These are phyloP conservation scores for Petrocephalus zakoni DNA, from an alignment of 2,113 vertebrate species.

Conservation along the genomic window DNA sequence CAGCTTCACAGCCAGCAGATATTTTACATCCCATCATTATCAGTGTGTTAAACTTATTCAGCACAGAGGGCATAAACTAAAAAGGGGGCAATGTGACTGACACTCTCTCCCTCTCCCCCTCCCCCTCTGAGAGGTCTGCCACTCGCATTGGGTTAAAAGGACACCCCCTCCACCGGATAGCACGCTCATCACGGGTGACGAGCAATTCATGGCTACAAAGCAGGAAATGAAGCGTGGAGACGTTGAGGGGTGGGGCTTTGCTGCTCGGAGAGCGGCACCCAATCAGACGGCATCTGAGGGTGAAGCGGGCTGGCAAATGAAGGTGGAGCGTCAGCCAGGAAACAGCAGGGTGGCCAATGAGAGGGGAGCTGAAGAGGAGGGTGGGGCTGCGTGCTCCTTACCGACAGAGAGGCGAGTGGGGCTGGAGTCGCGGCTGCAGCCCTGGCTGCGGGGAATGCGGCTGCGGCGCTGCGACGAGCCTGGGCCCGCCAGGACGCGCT, in stretches of 20 bases:
- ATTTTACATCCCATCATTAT: neutral
- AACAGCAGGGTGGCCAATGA: neutral
- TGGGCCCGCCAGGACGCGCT: constrained; percentile 73
- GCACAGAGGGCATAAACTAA: neutral
- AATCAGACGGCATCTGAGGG: neutral
- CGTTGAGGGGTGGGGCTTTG: neutral
- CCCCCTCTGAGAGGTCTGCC: neutral
- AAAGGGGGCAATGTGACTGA: neutral
- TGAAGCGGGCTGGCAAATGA: neutral
- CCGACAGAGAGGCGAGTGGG: constrained; percentile 90
- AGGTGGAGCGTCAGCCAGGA: neutral
- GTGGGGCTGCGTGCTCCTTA: constrained; percentile 52
- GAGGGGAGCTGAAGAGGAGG: neutral
- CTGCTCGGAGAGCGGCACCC: neutral
- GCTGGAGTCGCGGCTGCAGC: constrained; percentile 91
- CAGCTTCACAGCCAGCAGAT: neutral
- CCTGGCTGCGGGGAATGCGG: constrained; percentile 92
- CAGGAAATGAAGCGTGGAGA: neutral
- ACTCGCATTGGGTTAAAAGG: neutral
- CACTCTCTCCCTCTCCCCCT: neutral
- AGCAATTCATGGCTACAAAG: neutral
- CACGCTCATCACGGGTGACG: neutral
- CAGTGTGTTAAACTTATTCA: neutral
- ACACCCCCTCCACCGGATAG: neutral
- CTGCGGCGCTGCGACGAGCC: constrained; percentile 74